phyloP scores from a whole-genome alignment of 2,888 invertebrate species.

The Heteromurus nitidus region DNA sequence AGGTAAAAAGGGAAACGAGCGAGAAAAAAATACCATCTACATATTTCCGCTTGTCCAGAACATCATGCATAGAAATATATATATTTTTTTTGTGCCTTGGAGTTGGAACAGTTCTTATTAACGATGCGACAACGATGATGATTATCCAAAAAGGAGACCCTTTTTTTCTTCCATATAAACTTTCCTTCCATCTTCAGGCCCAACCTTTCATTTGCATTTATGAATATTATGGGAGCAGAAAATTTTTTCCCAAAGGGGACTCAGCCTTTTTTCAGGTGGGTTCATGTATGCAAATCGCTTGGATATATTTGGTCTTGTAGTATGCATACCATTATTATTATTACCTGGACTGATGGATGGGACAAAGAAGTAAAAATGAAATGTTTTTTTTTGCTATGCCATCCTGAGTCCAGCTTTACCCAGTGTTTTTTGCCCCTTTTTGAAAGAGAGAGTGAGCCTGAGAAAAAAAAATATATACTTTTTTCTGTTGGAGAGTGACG shows the following conservation, averaged over 20 bases:
- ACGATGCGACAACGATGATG: neutral
- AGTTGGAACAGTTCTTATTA: too few species aligned
- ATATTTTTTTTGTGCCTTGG: conserved; percentile 2
- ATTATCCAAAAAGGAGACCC: conserved; percentile 9
- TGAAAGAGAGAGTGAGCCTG: too few species aligned
- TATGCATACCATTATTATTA: neutral
- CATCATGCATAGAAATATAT: too few species aligned
- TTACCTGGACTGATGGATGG: conserved; percentile 30
- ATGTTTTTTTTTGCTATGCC: too few species aligned
- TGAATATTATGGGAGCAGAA: conserved; percentile 28
- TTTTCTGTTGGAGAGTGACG: too few species aligned
- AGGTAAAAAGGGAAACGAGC: too few species aligned
- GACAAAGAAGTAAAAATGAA: neutral
- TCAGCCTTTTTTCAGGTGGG: neutral
- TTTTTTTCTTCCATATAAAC: conserved; percentile 38
- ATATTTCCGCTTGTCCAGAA: too few species aligned
- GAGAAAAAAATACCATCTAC: too few species aligned
- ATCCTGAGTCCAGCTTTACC: too few species aligned
- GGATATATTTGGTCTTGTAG: neutral
- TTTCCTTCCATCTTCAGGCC: too few species aligned
- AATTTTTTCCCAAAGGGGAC: conserved; percentile 51
- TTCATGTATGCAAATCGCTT: neutral
- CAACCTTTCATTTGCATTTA: conserved; percentile 55
- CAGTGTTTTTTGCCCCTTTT: too few species aligned
- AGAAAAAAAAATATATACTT: neutral